Percentiles rank a stretch among this genome's conserved stretches.
phyloP scores from a whole-genome alignment of 1,140 invertebrate species.

The Lutraria rhynchaena region DNA sequence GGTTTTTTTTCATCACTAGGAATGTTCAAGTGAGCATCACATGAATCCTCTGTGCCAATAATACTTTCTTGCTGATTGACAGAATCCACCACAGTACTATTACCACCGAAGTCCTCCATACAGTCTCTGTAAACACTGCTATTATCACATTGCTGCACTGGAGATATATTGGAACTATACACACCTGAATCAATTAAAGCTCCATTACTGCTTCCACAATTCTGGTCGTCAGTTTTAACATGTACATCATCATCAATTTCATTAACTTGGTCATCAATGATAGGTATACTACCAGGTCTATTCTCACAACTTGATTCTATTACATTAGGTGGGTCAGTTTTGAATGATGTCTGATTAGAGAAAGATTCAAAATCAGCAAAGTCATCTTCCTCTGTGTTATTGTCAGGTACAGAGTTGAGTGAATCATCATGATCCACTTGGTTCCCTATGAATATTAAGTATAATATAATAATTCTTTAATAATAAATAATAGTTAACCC shows the following conservation, averaged over 20 bases:
- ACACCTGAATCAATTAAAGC: constrained; percentile 67
- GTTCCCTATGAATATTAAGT: not conserved
- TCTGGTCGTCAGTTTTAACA: not conserved
- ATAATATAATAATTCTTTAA: not conserved
- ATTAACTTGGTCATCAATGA: not conserved
- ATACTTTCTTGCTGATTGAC: not conserved
- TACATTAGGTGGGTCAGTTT: not conserved
- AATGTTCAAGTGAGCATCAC: not conserved
- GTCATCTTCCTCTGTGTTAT: not conserved
- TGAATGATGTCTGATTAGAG: not conserved
- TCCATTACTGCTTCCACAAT: constrained; percentile 1
- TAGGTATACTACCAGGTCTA: not conserved
- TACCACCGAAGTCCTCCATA: not conserved
- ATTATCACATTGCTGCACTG: constrained; percentile 59
- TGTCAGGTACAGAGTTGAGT: not conserved
- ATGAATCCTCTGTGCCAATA: not conserved
- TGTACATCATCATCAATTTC: not conserved
- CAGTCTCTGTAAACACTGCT: not conserved
- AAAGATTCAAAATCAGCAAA: constrained; percentile 21
- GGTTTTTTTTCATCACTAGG: not conserved
- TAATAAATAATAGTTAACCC: not conserved
- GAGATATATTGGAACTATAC: constrained; percentile 72
- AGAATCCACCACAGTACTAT: constrained; percentile 27
- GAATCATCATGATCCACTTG: not conserved
- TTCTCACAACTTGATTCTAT: not conserved